Conservation (phyloP, 2,113 vertebrate genomes). For the Sebastes schlegelii region DNA sequence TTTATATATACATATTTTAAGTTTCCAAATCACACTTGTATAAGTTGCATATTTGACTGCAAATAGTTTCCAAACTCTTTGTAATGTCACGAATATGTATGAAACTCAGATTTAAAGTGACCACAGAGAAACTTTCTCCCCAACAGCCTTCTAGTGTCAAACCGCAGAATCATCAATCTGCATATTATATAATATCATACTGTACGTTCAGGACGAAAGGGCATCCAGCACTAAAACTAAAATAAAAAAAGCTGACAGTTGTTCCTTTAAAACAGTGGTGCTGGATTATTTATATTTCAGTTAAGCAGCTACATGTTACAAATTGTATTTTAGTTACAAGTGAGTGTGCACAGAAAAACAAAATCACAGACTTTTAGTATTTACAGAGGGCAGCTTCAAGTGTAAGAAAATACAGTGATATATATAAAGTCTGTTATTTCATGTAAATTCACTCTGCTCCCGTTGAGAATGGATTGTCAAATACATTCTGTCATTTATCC, state of each 20-base stretch:
- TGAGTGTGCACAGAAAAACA: slow-evolving; percentile 51
- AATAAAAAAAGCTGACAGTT: not conserved
- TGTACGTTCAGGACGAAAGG: not conserved
- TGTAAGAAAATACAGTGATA: slow-evolving; percentile 76
- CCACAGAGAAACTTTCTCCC: not conserved
- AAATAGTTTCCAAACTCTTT: not conserved
- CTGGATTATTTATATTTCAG: slow-evolving; percentile 49
- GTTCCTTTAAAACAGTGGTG: slow-evolving; percentile 43
- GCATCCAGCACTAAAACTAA: not conserved
- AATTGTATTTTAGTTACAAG: slow-evolving; percentile 56
- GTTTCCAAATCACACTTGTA: not conserved
- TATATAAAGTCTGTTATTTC: slow-evolving; percentile 44
- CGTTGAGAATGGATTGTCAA: slow-evolving; percentile 70
- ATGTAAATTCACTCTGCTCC: slow-evolving; percentile 42
- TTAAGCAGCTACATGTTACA: slow-evolving; percentile 55
- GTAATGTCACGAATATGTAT: not conserved
- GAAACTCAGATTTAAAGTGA: not conserved
- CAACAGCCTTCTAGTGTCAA: not conserved
- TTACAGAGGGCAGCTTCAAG: slow-evolving; percentile 52
- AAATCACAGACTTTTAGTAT: slow-evolving; percentile 20
- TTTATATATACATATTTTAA: not conserved
- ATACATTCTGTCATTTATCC: slow-evolving; percentile 55
- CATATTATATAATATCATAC: not conserved
- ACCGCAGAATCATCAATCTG: not conserved
- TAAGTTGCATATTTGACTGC: not conserved